A percentile compares a stretch with the other conserved stretches of the same genome.
Evolutionary conservation across 2,113 vertebrate genomes (phyloP).

Genomic region (Columba janthina): DNA sequence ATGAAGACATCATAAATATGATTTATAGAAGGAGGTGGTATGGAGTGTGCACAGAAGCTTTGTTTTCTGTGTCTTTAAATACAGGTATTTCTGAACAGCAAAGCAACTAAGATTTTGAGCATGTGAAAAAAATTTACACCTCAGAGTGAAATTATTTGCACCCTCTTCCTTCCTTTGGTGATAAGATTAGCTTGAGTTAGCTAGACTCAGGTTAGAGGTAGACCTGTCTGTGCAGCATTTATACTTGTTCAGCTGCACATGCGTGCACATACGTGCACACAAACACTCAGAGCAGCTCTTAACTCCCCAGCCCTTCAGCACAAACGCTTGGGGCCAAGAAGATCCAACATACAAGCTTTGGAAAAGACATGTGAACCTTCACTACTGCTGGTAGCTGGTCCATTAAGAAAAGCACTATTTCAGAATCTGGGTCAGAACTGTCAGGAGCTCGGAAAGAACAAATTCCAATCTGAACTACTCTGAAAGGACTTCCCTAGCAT

Average conservation of each 20-base stretch:
- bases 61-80: background rate
- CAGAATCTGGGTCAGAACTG: background rate
- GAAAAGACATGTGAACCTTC: background rate
- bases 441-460: background rate
- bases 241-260: background rate
- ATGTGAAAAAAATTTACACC: background rate
- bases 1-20: background rate
- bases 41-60: background rate
- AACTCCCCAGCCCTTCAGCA: background rate
- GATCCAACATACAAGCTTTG: background rate
- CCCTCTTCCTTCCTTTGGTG: background rate
- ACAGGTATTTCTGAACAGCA: background rate
- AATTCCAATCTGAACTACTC: background rate
- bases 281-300: background rate
- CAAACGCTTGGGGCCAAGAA: background rate
- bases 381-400: background rate
- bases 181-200: background rate
- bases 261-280: too few relatives aligned
- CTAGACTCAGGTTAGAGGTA: background rate
- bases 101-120: background rate
- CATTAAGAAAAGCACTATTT: background rate
- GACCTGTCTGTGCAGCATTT: background rate
- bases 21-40: background rate
- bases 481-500: background rate
- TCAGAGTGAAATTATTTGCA: background rate